Base-by-base conservation (phyloP, 2,113 vertebrate genomes). In the Hirundichthys speculiger region DNA sequence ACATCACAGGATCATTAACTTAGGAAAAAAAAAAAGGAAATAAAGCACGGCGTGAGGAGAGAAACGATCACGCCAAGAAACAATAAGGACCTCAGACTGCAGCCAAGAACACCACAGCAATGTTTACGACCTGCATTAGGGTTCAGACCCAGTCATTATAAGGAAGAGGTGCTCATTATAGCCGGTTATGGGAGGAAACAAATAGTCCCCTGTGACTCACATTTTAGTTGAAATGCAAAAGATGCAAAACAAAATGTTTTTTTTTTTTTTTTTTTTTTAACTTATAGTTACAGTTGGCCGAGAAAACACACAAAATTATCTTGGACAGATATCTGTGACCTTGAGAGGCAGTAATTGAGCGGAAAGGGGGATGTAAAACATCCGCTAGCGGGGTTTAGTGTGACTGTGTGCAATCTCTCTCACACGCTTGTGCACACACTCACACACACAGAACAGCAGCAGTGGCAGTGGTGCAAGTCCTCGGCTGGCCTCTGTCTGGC, bases 281-380 rank as follows among this genome's bases (percentile, higher is more conserved):
- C 41, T 4, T 13, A 20, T 20, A 47, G 68, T 61, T 39, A 38
- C 64, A 75, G 54, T 75, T 70, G 68, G 69, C 40, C 6, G 22
- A 82, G 65, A 40, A 78, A 84, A 54, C 77, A 47, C 47, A 16
- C 60, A 68, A 54, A 81, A 72, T 84, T 89, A 79, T 85, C 83
- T 85, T 77, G 82, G 76, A 80, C 69, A 73, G 64, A 82, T 86
- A 85, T 89, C 82, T 84, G 74, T 81, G 88, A 88, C 88, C 88
- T 88, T 84, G 72, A 81, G 83, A 81, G 64, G 79, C 64, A 50
- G 74, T 90, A 87, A 88, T 85, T 84, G 84, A 80, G 84, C 79
- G 75, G 80, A 88, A 86, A 88, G 83, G 68, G 30, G 81, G 82
- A 87, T 84, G 84, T 82, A 80, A 88, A 89, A 89, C 84, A 89